A percentile compares a stretch with the other conserved stretches of the same genome.
Evolutionary conservation across 2,113 vertebrate genomes (phyloP).

Genomic region (Carollia perspicillata): DNA sequence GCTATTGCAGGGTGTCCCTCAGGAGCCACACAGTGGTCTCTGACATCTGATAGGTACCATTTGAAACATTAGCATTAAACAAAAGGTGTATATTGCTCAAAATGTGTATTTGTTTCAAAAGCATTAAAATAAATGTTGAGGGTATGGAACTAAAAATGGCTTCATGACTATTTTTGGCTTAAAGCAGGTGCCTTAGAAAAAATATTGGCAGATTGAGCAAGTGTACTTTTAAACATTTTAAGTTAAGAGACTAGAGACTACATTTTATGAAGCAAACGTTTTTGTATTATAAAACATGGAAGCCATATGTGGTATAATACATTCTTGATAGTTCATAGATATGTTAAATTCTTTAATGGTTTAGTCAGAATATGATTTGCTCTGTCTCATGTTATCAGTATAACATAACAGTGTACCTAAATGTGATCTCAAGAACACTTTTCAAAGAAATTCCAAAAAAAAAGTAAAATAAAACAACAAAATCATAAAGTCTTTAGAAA

Average conservation of each 20-base stretch:
- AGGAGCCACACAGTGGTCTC: slow-evolving; percentile 70
- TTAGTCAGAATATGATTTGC: slow-evolving; percentile 37
- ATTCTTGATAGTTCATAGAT: slow-evolving; percentile 21
- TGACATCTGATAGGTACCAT: slow-evolving; percentile 68
- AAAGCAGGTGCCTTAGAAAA: slow-evolving; percentile 63
- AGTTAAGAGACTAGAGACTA: not conserved
- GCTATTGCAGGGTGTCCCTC: slow-evolving; percentile 77
- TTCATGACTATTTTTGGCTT: slow-evolving; percentile 73
- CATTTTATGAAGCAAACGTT: slow-evolving; percentile 35
- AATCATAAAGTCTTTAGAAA: slow-evolving; percentile 28
- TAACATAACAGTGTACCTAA: slow-evolving; percentile 54
- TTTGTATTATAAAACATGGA: slow-evolving; percentile 23
- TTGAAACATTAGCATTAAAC: slow-evolving; percentile 65
- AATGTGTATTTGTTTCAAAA: slow-evolving; percentile 77
- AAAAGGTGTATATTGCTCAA: slow-evolving; percentile 75
- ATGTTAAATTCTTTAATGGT: slow-evolving; percentile 54
- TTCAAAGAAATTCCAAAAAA: slow-evolving; percentile 29
- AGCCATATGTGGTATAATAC: slow-evolving; percentile 5
- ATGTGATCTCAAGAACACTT: slow-evolving; percentile 42
- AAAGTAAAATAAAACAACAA: slow-evolving; percentile 12
- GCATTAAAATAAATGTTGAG: slow-evolving; percentile 58
- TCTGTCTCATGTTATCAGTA: slow-evolving; percentile 46
- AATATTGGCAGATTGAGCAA: slow-evolving; percentile 47
- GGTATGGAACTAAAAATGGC: slow-evolving; percentile 76
- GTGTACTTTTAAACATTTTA: slow-evolving; percentile 47